Percentiles rank a stretch among this genome's conserved stretches.
phyloP scores from a whole-genome alignment of 2,888 invertebrate genomes.

The Mythimna lalbum region DNA sequence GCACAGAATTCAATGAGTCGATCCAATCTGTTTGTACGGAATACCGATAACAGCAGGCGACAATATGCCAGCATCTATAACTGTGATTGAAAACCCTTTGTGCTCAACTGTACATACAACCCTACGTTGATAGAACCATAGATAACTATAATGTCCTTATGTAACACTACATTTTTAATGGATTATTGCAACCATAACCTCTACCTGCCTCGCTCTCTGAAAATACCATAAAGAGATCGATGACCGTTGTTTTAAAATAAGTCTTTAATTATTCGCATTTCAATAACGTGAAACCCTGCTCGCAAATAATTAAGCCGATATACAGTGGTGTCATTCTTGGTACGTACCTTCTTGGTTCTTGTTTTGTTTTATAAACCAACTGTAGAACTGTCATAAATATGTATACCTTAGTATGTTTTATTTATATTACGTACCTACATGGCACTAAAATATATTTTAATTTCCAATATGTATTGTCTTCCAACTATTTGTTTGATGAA shows the following conservation, averaged over 20 bases:
- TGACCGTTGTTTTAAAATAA: slow-evolving; percentile 22
- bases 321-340: slow-evolving; percentile 26
- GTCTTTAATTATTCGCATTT: slow-evolving; percentile 26
- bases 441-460: slow-evolving; percentile 5
- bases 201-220: background rate
- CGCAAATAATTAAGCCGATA: slow-evolving; percentile 30
- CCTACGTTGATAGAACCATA: background rate
- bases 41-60: background rate
- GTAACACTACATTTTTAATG: background rate
- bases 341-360: slow-evolving; percentile 11
- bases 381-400: slow-evolving; percentile 8
- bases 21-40: background rate
- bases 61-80: background rate
- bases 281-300: slow-evolving; percentile 41
- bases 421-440: slow-evolving; percentile 17
- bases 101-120: background rate
- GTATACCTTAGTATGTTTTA: background rate
- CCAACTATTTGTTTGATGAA: slow-evolving; percentile 41
- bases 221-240: slow-evolving; percentile 3
- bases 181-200: background rate
- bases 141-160: background rate
- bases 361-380: background rate
- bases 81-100: background rate
- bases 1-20: slow-evolving; percentile 6
- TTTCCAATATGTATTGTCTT: slow-evolving; percentile 49